phyloP scores from a whole-genome alignment of 2,888 invertebrate genomes.

The Gastracanthus pulcherrimus region DNA sequence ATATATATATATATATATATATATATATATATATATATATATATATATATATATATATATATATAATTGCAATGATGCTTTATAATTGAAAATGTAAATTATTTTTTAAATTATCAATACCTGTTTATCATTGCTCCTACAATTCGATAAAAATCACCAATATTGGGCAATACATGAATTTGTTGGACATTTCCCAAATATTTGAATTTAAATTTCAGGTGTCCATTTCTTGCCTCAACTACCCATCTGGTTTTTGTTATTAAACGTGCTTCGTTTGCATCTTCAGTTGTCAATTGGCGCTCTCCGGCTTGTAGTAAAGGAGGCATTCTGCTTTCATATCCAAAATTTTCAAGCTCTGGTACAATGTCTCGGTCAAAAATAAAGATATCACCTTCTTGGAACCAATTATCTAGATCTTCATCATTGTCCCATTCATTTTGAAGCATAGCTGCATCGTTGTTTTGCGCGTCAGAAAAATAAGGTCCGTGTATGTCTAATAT shows the following conservation, averaged over 20 bases:
- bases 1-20: no score
- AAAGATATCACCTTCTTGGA: conserved; percentile 21
- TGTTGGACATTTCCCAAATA: background rate
- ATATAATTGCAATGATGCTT: no score
- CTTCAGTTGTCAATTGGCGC: conserved; percentile 57
- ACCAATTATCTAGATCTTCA: background rate
- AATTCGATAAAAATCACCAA: conserved; percentile 32
- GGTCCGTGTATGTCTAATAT: conserved; percentile 41
- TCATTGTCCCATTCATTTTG: conserved; percentile 9
- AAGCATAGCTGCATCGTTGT: conserved; percentile 49
- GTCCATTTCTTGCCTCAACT: conserved; percentile 58
- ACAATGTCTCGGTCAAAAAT: conserved; percentile 45
- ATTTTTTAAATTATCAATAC: background rate
- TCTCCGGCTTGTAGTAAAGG: conserved; percentile 12
- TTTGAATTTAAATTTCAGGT: conserved; percentile 56
- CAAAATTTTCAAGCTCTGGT: conserved; percentile 31
- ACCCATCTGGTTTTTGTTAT: conserved; percentile 60
- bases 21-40: no score
- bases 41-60: no score
- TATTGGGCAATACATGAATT: background rate
- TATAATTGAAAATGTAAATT: no score
- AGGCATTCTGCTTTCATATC: conserved; percentile 33
- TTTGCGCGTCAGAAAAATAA: conserved; percentile 46
- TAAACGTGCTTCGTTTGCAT: conserved; percentile 59
- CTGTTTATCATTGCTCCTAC: conserved; percentile 31